Evolutionary conservation across 2,113 vertebrate species (phyloP).

Genomic region (Brienomyrus brachyistius): DNA sequence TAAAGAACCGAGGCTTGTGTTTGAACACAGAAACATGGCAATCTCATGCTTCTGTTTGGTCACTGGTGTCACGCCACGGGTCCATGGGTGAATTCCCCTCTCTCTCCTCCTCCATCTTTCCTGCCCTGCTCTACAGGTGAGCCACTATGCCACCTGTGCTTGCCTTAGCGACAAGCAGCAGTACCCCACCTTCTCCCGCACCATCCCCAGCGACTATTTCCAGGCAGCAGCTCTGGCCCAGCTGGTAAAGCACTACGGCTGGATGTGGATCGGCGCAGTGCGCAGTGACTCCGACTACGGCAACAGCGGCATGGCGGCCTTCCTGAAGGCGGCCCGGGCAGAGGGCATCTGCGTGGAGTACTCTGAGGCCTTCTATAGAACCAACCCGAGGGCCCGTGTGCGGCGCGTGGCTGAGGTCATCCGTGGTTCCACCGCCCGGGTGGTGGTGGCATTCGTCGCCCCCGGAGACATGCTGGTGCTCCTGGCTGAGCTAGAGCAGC

Average conservation of each 20-base stretch:
- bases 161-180: constrained; percentile 57
- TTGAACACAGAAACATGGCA: not conserved
- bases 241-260: constrained; percentile 55
- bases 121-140: constrained; percentile 44
- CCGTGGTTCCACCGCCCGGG: constrained; percentile 50
- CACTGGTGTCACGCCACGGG: not conserved
- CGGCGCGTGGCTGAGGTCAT: constrained; percentile 51
- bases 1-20: not conserved
- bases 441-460: constrained; percentile 50
- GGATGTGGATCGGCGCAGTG: constrained; percentile 64
- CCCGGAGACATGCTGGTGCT: constrained; percentile 45
- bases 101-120: not conserved
- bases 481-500: constrained; percentile 38
- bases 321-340: constrained; percentile 39
- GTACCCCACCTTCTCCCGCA: constrained; percentile 57
- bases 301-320: constrained; percentile 54
- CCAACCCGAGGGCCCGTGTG: constrained; percentile 39
- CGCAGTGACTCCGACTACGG: constrained; percentile 61
- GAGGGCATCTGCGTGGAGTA: constrained; percentile 60
- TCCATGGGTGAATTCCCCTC: not conserved
- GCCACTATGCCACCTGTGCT: constrained; percentile 60
- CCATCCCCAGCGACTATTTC: constrained; percentile 59
- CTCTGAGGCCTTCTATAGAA: constrained; percentile 45
- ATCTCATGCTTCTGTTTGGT: not conserved
- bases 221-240: constrained; percentile 53